Evolutionary conservation across 2,797 vertebrate genomes (phyloP), one percentile per base, ranked within the genome.

Genomic region (Cacajao melanocephalus): DNA sequence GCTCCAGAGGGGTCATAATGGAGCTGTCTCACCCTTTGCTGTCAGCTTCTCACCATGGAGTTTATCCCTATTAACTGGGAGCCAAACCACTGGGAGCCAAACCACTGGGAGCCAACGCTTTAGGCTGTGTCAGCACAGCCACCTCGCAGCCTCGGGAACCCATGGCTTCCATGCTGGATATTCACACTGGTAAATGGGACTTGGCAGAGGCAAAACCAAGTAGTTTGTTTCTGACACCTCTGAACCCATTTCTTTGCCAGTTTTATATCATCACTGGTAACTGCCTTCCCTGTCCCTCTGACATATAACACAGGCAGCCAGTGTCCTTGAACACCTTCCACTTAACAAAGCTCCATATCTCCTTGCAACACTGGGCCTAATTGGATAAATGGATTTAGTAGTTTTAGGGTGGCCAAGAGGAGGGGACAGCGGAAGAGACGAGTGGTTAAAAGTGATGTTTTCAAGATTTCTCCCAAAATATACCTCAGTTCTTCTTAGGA

Each of bases 11-110:
- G 88, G 85, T 98, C 96, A 86, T 98, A 90, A 97, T 97, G 97
- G 98, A 96, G 76, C 97, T 97, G 97, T 98, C 95, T 97, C 96
- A 97, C 85, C 82, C 97, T 95, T 61, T 90, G 67, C 14, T 97
- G 92, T 97, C 97, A 93, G 96, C 94, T 97, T 94, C 97, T 96
- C 12, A 1, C 97, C 5, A 0, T 90, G 96, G 97, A 98, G 83
- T 78, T 93, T 93, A 97, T 80, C 94, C 33, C n/a, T 1, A 0
- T 46, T 97, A 93, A 67, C 93, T 96, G 80, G 93, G 41, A 95
- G 11, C 88, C 14, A 0, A 30, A 61, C 90, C 81, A n/a, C 97
- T 70, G 80, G 93, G 41, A 95, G 11, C 88, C 14, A 0, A 30
- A 61, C 90, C 81, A n/a, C 97, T 70, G 80, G 93, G 41, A 95